These are phyloP conservation scores for Cynopterus sphinx DNA, from an alignment of 2,797 vertebrate species.

Conservation along the genomic window DNA sequence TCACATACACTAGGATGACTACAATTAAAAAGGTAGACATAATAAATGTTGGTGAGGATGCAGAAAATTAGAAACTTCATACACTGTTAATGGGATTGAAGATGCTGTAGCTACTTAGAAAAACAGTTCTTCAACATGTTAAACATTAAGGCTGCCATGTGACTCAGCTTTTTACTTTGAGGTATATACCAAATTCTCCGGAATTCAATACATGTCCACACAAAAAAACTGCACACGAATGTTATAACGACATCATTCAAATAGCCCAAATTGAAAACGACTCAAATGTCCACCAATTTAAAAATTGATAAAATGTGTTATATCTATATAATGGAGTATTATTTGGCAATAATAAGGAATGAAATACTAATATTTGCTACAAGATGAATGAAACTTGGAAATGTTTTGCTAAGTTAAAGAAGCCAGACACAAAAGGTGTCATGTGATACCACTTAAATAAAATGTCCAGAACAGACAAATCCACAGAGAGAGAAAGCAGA, in stretches of 20 bases:
- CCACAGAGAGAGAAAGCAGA: background rate
- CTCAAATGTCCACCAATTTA: background rate
- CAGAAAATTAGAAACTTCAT: background rate
- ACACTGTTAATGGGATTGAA: background rate
- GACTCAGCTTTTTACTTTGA: background rate
- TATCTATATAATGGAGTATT: background rate
- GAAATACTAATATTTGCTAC: background rate
- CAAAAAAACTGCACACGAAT: background rate
- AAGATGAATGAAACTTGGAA: background rate
- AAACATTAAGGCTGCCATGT: background rate
- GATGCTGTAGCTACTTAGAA: background rate
- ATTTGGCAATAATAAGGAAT: background rate
- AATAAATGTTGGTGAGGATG: background rate
- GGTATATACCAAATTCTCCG: background rate
- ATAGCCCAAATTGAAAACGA: background rate
- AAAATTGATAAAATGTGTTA: background rate
- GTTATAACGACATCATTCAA: background rate
- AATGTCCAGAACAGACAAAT: background rate
- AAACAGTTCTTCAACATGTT: background rate
- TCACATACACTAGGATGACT: background rate
- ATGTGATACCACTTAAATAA: background rate
- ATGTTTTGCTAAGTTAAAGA: background rate
- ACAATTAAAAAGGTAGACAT: background rate
- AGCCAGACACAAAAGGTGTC: background rate
- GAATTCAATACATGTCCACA: background rate